Evolutionary conservation across 1,140 invertebrate genomes (phyloP), one percentile per base, ranked within the genome.

Genomic region (Zophobas atratus): DNA sequence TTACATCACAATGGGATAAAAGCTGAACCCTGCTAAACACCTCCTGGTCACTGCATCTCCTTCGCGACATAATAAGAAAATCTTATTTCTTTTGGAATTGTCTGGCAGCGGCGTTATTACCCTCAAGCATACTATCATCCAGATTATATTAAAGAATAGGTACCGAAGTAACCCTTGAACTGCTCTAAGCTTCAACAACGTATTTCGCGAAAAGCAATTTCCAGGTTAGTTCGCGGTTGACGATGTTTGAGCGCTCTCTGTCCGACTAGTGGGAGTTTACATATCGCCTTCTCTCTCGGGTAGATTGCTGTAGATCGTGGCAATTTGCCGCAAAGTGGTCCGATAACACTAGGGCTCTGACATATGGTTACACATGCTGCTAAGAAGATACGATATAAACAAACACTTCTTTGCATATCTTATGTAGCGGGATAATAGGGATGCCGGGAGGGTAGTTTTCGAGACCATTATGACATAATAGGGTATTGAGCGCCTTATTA

Each of bases 371-470:
- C 83, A 84, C 80, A 84, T 83, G 83, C 82, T 80, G 80, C 80
- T 81, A 78, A 80, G 75, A 83, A 82, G 81, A 84, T 81, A 79
- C 82, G 81, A 81, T 84, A 84, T 84, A 84, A 84, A 84, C 83
- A 84, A 84, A 84, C 83, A 83, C 74, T 80, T 84, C 83, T 84
- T 84, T 84, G 83, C 82, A 84, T 84, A 84, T 84, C 81, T 81
- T 82, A 82, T 82, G 75, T 76, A 79, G 67, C 81, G 77, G 76
- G 81, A 79, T 82, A 83, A 84, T 81, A 80, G 80, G 83, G 83
- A 77, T 57, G 79, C 76, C 67, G 72, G 81, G 77, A 84, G 83
- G 82, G 82, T 83, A 80, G 80, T 80, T 83, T 82, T 79, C 57
- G 75, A 67, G 38, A 77, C 82, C 76, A 83, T 84, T 84, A 84